These are phyloP conservation scores for Urosaurus nigricauda DNA, from an alignment of 2,797 vertebrate species.

Conservation along the genomic window DNA sequence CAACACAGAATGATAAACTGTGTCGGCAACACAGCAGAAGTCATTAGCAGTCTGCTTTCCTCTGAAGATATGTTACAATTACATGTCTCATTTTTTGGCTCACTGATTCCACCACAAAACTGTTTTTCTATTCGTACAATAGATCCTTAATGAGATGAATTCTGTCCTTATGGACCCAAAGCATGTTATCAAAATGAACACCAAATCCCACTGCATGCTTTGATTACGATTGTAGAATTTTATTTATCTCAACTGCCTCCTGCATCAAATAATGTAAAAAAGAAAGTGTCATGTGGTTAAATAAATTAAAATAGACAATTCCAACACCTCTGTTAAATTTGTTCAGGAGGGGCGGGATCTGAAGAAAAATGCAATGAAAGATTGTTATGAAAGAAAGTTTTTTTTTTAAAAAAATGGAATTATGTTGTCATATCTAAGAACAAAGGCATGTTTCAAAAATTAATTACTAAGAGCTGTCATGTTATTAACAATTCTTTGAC, in stretches of 20 bases:
- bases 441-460: not conserved
- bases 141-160: slow-evolving; percentile 16
- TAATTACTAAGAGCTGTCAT: not conserved
- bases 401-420: not conserved
- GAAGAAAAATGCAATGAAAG: not conserved
- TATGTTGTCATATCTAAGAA: slow-evolving; percentile 1
- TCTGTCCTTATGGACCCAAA: slow-evolving; percentile 12
- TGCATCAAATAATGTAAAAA: not conserved
- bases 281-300: not conserved
- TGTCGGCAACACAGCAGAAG: slow-evolving; percentile 7
- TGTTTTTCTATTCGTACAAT: slow-evolving; percentile 12
- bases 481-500: slow-evolving; percentile 12
- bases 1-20: slow-evolving; percentile 27
- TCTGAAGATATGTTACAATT: slow-evolving; percentile 40
- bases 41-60: slow-evolving; percentile 26
- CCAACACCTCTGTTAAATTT: not conserved
- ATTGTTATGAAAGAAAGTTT: not conserved
- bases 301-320: not conserved
- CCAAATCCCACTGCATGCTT: not conserved
- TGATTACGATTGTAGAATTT: not conserved
- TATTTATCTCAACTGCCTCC: not conserved
- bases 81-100: slow-evolving; percentile 31
- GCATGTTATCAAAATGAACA: slow-evolving; percentile 15
- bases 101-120: slow-evolving; percentile 25
- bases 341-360: not conserved